Evolutionary conservation across 2,113 vertebrate genomes (phyloP), one percentile per base, ranked within the genome.

Genomic region (Nannobrachium achirus): DNA sequence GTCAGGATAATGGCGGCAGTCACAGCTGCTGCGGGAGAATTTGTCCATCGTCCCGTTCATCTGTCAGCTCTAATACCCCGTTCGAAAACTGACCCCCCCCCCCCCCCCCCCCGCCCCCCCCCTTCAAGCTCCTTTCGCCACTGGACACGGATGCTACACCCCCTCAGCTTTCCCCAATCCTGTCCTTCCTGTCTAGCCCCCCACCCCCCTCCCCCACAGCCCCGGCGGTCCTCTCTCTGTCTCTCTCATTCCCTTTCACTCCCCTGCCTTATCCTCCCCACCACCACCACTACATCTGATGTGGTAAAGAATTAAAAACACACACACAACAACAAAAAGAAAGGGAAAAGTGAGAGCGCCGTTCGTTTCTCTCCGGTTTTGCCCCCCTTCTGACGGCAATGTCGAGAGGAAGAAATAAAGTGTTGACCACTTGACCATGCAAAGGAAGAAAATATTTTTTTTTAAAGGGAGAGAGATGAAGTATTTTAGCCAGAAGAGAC

Each of bases 21-120:
- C 94, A 94, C 95, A 96, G 95, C 94, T 95, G 95, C 94, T 94
- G 93, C 92, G 90, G 90, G 93, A 94, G 92, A 94, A 94, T 94
- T 93, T 93, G 94, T 95, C 94, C 94, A 93, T 93, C 88, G 91
- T 92, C 91, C 93, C 94, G 94, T 93, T 94, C 94, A 95, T 94
- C 93, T 94, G 93, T 95, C 94, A 94, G 92, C 92, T 94, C 93
- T 94, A 94, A 95, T 94, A 93, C 93, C n/a, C 92, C 93, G 93
- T 95, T 92, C 93, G 93, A 94, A 94, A 94, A 92, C 93, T 91
- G 40, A 89, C 82, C 88, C 88, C 51, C 68, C 10, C 9, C 11
- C 50, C 55, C 52, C 16, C 33, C 39, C 57, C 48, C 25, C 13
- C 56, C 66, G 44, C 52, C 48, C n/a, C n/a, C 58, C 51, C 65